Evolutionary conservation across 2,797 vertebrate genomes (phyloP).

Genomic region (Astyanax mexicanus): DNA sequence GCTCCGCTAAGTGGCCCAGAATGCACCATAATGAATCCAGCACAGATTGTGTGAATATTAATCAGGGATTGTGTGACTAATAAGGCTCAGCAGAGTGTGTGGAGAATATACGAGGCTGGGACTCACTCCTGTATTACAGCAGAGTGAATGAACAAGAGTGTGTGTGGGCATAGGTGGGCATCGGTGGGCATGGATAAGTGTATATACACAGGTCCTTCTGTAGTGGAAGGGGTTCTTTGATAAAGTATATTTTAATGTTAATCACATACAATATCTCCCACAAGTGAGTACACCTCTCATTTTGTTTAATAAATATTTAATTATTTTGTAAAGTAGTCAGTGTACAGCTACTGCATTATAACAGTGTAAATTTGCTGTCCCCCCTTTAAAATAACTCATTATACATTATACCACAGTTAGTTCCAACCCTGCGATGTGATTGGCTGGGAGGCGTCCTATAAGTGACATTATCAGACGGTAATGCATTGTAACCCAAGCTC

Average conservation of each 20-base stretch:
- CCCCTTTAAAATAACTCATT: too few relatives aligned
- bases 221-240: constrained; percentile 42
- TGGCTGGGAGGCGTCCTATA: too few relatives aligned
- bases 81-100: constrained; percentile 51
- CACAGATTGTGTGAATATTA: constrained; percentile 61
- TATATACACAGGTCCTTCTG: too few relatives aligned
- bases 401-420: too few relatives aligned
- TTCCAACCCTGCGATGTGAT: too few relatives aligned
- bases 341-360: too few relatives aligned
- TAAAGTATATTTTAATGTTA: constrained; percentile 57
- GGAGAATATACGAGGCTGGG: constrained; percentile 37
- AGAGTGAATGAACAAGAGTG: constrained; percentile 5
- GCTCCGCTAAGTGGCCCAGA: constrained; percentile 43
- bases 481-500: too few relatives aligned
- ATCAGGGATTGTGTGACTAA: constrained; percentile 59
- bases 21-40: constrained; percentile 54
- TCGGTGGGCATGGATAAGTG: background rate
- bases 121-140: constrained; percentile 51
- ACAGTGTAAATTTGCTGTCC: too few relatives aligned
- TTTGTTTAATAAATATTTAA: too few relatives aligned
- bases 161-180: constrained; percentile 4
- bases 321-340: too few relatives aligned
- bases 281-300: too few relatives aligned
- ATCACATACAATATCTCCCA: constrained; percentile 44
- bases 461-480: too few relatives aligned